Conservation (phyloP, 2,113 vertebrate genomes). For the Notothenia rossii region DNA sequence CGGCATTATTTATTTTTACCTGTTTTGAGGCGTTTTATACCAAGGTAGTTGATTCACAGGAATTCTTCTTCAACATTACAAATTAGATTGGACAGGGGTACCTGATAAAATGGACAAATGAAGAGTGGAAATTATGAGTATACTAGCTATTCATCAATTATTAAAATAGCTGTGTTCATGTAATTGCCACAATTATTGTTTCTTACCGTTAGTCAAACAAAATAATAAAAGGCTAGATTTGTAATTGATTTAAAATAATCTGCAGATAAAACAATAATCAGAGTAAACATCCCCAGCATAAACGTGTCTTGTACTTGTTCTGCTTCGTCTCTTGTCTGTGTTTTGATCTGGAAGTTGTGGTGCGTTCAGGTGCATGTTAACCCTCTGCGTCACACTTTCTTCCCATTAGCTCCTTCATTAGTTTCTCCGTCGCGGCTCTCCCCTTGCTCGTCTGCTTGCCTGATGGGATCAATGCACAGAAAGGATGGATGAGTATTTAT, state of each 20-base stretch:
- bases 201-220: not conserved
- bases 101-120: not conserved
- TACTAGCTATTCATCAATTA: not conserved
- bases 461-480: conserved; percentile 67
- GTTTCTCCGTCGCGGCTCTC: not conserved
- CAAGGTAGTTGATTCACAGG: not conserved
- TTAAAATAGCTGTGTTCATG: not conserved
- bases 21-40: no score
- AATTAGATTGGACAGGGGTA: not conserved
- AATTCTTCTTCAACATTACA: not conserved
- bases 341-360: conserved; percentile 15
- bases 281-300: not conserved
- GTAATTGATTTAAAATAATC: not conserved
- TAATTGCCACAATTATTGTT: not conserved
- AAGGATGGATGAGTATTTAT: conserved; percentile 74
- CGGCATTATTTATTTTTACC: no score
- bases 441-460: not conserved
- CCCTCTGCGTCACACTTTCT: not conserved
- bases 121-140: not conserved
- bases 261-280: not conserved
- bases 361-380: conserved; percentile 9
- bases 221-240: not conserved
- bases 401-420: conserved; percentile 27
- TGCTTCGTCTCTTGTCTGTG: not conserved
- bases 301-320: not conserved